phyloP scores from a whole-genome alignment of 2,888 invertebrate genomes.

The Drosophila mulleri region DNA sequence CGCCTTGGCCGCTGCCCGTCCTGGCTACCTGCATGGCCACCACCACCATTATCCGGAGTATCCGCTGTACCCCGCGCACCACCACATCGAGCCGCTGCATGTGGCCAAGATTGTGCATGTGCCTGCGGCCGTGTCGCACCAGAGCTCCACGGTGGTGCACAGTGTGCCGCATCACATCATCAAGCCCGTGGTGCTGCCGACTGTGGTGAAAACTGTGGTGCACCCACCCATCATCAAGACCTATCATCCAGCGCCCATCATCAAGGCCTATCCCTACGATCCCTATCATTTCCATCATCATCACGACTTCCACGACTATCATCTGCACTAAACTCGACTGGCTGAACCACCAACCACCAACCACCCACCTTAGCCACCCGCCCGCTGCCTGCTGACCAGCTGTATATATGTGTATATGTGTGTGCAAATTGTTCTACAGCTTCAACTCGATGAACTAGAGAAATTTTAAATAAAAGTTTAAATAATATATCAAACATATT shows the following conservation, averaged over 20 bases:
- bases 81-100: constrained; percentile 78
- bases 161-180: constrained; percentile 82
- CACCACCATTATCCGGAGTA: constrained; percentile 76
- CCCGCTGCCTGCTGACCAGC: constrained; percentile 50
- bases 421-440: constrained; percentile 49
- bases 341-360: constrained; percentile 5
- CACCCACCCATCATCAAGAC: constrained; percentile 81
- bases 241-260: constrained; percentile 82
- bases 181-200: constrained; percentile 82
- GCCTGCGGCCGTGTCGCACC: constrained; percentile 83
- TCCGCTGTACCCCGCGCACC: constrained; percentile 50
- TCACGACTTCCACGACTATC: constrained; percentile 71
- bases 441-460: constrained; percentile 18
- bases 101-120: constrained; percentile 81
- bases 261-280: constrained; percentile 80
- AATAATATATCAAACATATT: background rate
- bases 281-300: constrained; percentile 77
- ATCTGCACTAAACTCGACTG: constrained; percentile 57
- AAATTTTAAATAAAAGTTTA: constrained; percentile 29
- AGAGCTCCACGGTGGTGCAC: constrained; percentile 83
- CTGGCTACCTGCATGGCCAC: constrained; percentile 82
- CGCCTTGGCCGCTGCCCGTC: constrained; percentile 76
- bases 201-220: constrained; percentile 81
- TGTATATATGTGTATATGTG: constrained; percentile 45
- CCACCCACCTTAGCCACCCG: constrained; percentile 4